Evolutionary conservation across 2,888 invertebrate species (phyloP).

Genomic region (Drosophila kuntzei): DNA sequence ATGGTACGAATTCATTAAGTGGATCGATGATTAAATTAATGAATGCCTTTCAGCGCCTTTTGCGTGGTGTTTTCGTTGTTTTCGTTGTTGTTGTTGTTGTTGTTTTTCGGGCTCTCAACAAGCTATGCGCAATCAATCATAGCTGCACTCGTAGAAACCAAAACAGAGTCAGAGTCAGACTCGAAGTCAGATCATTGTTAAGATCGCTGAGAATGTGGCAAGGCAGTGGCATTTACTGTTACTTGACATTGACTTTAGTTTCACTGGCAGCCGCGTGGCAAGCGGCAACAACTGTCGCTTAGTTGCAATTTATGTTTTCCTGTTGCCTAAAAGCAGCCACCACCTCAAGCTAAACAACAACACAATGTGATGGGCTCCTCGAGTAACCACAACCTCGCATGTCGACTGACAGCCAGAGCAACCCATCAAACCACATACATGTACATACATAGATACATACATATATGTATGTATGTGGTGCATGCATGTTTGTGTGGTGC

Average conservation of each 20-base stretch:
- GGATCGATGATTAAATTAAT: slow-evolving; percentile 80
- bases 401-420: slow-evolving; percentile 33
- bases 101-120: slow-evolving; percentile 20
- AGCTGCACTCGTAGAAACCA: slow-evolving; percentile 51
- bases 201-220: slow-evolving; percentile 38
- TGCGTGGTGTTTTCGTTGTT: slow-evolving; percentile 36
- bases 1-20: slow-evolving; percentile 68
- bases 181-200: slow-evolving; percentile 12
- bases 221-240: slow-evolving; percentile 51
- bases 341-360: slow-evolving; percentile 48
- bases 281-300: slow-evolving; percentile 66
- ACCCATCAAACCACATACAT: slow-evolving; percentile 20
- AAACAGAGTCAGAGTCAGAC: slow-evolving; percentile 4
- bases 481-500: slow-evolving; percentile 24
- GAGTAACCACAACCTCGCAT: slow-evolving; percentile 44
- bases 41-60: slow-evolving; percentile 75
- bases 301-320: slow-evolving; percentile 74
- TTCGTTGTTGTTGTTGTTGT: slow-evolving; percentile 14
- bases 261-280: slow-evolving; percentile 36
- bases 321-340: slow-evolving; percentile 61
- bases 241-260: slow-evolving; percentile 62
- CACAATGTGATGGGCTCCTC: slow-evolving; percentile 45
- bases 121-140: slow-evolving; percentile 60
- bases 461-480: background rate
- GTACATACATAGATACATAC: background rate